phyloP scores from a whole-genome alignment of 2,113 vertebrate species.

The Columba livia region DNA sequence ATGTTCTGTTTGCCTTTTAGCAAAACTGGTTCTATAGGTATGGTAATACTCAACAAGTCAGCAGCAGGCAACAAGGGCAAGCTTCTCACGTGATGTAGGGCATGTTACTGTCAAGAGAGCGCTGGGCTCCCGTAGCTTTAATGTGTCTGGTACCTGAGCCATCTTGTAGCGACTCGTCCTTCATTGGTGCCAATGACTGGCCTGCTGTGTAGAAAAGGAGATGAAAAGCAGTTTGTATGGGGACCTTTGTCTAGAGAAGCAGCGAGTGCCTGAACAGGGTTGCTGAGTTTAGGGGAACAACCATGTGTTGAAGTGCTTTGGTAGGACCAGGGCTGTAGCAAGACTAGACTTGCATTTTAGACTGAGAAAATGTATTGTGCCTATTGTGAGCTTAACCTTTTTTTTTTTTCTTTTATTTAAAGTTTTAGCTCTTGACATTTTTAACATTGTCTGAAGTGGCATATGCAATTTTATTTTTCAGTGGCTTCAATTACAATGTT shows the following conservation, averaged over 20 bases:
- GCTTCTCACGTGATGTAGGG: neutral
- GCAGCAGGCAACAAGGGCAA: neutral
- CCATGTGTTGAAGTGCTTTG: neutral
- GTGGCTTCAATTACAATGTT: neutral
- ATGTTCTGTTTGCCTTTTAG: neutral
- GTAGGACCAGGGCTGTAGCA: neutral
- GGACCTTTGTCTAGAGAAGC: neutral
- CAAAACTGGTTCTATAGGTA: neutral
- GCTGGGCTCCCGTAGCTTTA: accelerated
- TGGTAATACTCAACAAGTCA: neutral
- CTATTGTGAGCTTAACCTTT: neutral
- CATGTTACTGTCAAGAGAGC: neutral
- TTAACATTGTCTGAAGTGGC: neutral
- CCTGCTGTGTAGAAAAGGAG: neutral
- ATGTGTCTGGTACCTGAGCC: neutral
- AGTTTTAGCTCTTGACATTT: neutral
- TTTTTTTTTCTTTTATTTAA: neutral
- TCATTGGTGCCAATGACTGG: neutral
- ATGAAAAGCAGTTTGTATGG: neutral
- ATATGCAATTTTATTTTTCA: neutral
- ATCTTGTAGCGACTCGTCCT: accelerated
- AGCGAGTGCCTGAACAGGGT: neutral
- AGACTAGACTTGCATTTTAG: neutral
- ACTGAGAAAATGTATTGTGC: neutral
- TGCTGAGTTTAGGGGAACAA: neutral